Percentiles rank a stretch among this genome's conserved stretches.
Evolutionary conservation across 2,113 vertebrate species (phyloP).

Genomic region (Gasterosteus aculeatus): DNA sequence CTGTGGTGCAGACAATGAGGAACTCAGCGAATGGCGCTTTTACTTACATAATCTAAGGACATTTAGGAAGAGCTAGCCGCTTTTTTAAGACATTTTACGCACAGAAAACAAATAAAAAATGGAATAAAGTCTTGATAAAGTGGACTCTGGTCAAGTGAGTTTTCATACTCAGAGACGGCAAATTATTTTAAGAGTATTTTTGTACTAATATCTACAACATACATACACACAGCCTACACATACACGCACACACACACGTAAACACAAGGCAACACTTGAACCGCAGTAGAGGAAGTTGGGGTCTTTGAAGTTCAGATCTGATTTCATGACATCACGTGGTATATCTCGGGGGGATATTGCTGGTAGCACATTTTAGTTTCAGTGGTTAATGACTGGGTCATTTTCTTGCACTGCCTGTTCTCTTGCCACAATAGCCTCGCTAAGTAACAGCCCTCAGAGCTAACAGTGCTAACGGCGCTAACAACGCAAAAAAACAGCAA

Average conservation of each 20-base stretch:
- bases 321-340: not conserved
- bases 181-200: not conserved
- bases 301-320: slow-evolving; percentile 40
- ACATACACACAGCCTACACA: not conserved
- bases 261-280: slow-evolving; percentile 28
- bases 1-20: slow-evolving; percentile 49
- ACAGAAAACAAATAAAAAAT: no score
- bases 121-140: not conserved
- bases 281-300: slow-evolving; percentile 59
- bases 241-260: slow-evolving; percentile 5
- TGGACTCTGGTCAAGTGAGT: not conserved
- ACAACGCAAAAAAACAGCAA: no score
- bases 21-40: slow-evolving; percentile 26
- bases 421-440: not conserved
- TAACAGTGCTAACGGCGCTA: no score
- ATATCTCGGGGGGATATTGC: not conserved
- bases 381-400: slow-evolving; percentile 27
- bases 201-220: not conserved
- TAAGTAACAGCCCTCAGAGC: no score
- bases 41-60: slow-evolving; percentile 16
- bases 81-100: not conserved
- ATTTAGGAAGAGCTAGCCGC: slow-evolving; percentile 19
- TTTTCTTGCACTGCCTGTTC: not conserved
- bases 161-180: not conserved
- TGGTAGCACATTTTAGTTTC: slow-evolving; percentile 33